Conservation (phyloP, 1,140 invertebrate genomes). For the Anastrepha obliqua region DNA sequence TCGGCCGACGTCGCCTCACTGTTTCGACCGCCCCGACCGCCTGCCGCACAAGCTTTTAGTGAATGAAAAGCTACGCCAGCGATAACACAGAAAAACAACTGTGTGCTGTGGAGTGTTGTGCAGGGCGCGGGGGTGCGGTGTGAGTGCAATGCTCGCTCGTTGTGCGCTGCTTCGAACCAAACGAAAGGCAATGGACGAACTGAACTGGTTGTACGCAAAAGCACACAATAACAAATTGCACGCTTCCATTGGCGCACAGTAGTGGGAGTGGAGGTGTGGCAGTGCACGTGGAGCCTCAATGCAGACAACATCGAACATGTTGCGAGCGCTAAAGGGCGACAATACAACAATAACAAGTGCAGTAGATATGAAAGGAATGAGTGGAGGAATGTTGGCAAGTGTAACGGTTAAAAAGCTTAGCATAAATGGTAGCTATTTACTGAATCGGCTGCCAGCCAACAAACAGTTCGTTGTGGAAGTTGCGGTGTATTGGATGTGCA, state of each 20-base stretch:
- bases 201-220: constrained; percentile 18
- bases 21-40: neutral
- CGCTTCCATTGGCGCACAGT: neutral
- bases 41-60: neutral
- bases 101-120: neutral
- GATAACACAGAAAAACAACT: neutral
- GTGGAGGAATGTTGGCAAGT: neutral
- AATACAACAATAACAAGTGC: neutral
- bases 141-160: constrained; percentile 21
- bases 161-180: neutral
- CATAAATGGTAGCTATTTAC: neutral
- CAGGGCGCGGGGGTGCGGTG: neutral
- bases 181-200: neutral
- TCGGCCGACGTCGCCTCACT: too few relatives aligned
- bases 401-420: constrained; percentile 22
- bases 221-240: neutral
- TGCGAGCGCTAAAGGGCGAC: neutral
- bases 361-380: too few relatives aligned
- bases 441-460: constrained; percentile 26
- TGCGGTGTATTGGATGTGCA: constrained; percentile 17
- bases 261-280: neutral
- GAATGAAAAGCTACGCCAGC: constrained; percentile 7
- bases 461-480: constrained; percentile 48
- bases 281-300: neutral
- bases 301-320: constrained; percentile 45